Base-by-base conservation (phyloP, 1,140 invertebrate species). In the Cheumatopsyche charites region DNA sequence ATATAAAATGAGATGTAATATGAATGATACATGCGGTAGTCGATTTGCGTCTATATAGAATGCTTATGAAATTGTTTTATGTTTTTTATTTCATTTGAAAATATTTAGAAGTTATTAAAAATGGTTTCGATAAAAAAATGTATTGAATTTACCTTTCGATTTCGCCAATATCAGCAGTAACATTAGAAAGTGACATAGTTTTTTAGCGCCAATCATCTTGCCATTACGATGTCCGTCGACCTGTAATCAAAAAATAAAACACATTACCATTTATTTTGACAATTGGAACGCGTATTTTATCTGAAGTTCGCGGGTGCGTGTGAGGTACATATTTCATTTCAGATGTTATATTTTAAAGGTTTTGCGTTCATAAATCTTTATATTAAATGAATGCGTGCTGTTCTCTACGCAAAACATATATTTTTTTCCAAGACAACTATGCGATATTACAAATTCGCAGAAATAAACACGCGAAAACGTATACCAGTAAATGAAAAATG, bases 161-260 rank as follows among this genome's bases (percentile, higher is more conserved):
- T 55, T 67, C 52, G 65, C 23, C 12, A 67, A 17, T 6, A 67
- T 52, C 25, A 67, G 26, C 4, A 67, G n/a, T 3, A 67, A 7
- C 15, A 67, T 15, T 15, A 67, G 41, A 11, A 45, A 52, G n/a
- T 67, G 47, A 6, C 29, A 67, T 15, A 42, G 25, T 52, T 23
- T 67, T 42, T 45, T 49, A 41, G 42, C 43, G 15, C 45, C 65
- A 21, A 67, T 67, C 65, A 67, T 67, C 65, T 67, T 67, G 65
- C 65, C 65, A 67, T 67, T 19, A 67, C 65, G 41, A n/a, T 15
- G 19, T 67, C 11, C 19, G 11, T n/a, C 21, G 3, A 67, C 13
- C 65, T 67, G 65, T 1, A 67, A 67, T 52, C 9, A 26, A 52
- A 67, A 67, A 45, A 65, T 3, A 65, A 62, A 62, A 6, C 4